phyloP scores from a whole-genome alignment of 2,888 invertebrate genomes.

The Patella caerulea region DNA sequence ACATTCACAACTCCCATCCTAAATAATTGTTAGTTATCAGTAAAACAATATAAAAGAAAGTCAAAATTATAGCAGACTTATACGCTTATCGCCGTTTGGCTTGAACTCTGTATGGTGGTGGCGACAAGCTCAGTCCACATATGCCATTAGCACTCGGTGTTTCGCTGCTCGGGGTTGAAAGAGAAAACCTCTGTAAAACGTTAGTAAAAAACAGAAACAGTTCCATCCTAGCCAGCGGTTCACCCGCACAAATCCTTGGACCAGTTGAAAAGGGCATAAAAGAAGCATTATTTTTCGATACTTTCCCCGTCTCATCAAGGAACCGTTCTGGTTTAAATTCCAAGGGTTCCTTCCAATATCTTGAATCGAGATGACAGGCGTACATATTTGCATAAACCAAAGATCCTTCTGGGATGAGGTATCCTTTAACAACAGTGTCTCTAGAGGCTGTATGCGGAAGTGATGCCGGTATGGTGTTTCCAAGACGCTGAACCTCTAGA shows the following conservation, averaged over 20 bases:
- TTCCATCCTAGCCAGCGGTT: background rate
- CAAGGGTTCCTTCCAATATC: background rate
- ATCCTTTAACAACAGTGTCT: background rate
- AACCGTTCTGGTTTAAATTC: background rate
- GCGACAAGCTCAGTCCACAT: background rate
- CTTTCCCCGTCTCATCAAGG: background rate
- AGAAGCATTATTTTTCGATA: background rate
- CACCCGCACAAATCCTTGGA: background rate
- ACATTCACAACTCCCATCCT: no score
- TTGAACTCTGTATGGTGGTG: background rate
- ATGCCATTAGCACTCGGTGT: background rate
- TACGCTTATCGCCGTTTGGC: background rate
- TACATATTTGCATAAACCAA: background rate
- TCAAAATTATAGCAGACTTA: no score
- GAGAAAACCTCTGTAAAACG: background rate
- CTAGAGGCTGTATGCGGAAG: background rate
- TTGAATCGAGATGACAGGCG: background rate
- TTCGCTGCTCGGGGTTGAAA: background rate
- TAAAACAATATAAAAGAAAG: no score
- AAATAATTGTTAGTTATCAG: no score
- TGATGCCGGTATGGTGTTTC: background rate
- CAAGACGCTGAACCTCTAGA: background rate
- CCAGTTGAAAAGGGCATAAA: background rate
- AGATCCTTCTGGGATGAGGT: background rate
- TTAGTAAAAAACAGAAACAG: background rate